phyloP scores from a whole-genome alignment of 2,797 vertebrate species.

The Sphenodon punctatus region DNA sequence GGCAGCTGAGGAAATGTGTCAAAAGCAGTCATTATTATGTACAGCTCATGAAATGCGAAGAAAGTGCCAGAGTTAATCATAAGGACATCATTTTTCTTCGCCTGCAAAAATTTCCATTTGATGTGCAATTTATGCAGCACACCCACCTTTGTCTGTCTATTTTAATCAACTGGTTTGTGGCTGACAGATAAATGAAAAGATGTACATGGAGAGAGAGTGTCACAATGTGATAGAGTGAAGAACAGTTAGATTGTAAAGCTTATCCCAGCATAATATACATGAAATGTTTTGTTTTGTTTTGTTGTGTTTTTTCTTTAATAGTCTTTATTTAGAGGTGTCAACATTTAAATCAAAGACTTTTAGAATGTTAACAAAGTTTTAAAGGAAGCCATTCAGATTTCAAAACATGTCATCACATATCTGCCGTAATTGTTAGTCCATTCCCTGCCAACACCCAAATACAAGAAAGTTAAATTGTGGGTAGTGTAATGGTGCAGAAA shows the following conservation, averaged over 20 bases:
- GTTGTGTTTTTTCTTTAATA: too few species aligned
- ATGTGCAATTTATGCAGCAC: slow-evolving; percentile 33
- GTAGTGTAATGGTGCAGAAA: too few species aligned
- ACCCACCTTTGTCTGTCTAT: slow-evolving; percentile 46
- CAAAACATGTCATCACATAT: not conserved
- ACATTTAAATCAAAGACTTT: not conserved
- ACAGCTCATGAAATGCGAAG: slow-evolving; percentile 14
- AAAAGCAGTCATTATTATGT: slow-evolving; percentile 17
- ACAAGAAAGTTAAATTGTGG: too few species aligned
- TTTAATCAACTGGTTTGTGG: slow-evolving; percentile 51
- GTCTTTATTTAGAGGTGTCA: too few species aligned
- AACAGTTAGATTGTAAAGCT: not conserved
- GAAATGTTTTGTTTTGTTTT: too few species aligned
- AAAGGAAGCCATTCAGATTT: not conserved
- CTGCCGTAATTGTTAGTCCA: not conserved
- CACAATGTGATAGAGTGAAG: slow-evolving; percentile 6
- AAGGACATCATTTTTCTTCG: slow-evolving; percentile 31
- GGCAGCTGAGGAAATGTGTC: not conserved
- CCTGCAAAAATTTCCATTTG: slow-evolving; percentile 7
- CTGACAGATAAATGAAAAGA: slow-evolving; percentile 23
- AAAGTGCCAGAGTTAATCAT: slow-evolving; percentile 32
- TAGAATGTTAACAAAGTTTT: not conserved
- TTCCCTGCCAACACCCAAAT: too few species aligned
- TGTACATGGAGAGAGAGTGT: not conserved
- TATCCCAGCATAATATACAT: not conserved